A percentile compares a stretch with the other conserved stretches of the same genome.
phyloP scores from a whole-genome alignment of 2,888 invertebrate genomes.

The Cylloceria caligata region DNA sequence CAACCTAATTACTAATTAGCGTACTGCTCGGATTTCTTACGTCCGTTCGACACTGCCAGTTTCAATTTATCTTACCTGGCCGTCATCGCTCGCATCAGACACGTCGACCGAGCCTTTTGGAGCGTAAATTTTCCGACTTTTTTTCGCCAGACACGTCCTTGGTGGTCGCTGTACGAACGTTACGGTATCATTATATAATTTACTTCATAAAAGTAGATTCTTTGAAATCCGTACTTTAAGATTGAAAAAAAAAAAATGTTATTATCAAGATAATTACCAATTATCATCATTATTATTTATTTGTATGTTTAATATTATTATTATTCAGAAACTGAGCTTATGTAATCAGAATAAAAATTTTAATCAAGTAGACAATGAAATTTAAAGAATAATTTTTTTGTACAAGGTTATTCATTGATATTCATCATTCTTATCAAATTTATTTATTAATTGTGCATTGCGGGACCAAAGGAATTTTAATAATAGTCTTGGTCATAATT shows the following conservation, averaged over 20 bases:
- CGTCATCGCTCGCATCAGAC: constrained; percentile 7
- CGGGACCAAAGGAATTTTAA: neutral
- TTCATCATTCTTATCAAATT: neutral
- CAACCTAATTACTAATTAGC: constrained; percentile 53
- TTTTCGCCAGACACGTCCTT: constrained; percentile 23
- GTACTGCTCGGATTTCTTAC: constrained; percentile 60
- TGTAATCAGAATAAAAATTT: too few species aligned
- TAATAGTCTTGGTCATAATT: neutral
- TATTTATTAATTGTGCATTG: neutral
- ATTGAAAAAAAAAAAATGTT: neutral
- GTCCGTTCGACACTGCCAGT: constrained; percentile 30
- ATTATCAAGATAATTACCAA: too few species aligned
- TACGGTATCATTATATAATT: constrained; percentile 17
- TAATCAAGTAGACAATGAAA: too few species aligned
- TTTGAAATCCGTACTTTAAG: too few species aligned
- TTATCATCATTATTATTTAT: neutral
- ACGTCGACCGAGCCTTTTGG: neutral
- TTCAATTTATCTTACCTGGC: constrained; percentile 12
- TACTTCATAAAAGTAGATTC: neutral
- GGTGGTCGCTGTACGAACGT: neutral
- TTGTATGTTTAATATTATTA: neutral
- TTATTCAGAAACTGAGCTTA: too few species aligned
- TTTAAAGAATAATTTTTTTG: too few species aligned
- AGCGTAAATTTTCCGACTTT: constrained; percentile 31
- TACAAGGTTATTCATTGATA: neutral